Conservation (phyloP, 2,113 vertebrate species). For the Axis porcinus region DNA sequence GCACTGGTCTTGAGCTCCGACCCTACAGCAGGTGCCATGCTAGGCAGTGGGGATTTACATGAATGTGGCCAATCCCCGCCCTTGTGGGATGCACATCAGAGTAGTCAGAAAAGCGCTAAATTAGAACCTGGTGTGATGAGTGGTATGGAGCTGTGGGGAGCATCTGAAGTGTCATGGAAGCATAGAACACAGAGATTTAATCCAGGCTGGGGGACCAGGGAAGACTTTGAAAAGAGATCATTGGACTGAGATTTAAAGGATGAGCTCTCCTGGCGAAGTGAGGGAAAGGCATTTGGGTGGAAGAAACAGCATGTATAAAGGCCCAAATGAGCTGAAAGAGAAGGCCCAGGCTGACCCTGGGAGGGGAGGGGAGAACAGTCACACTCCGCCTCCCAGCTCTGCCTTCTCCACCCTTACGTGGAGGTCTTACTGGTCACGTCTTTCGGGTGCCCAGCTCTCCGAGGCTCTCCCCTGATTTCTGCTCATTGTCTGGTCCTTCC, state of each 20-base stretch:
- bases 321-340: neutral
- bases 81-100: neutral
- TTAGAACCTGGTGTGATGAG: neutral
- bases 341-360: neutral
- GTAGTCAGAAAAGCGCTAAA: neutral
- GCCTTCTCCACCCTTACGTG: neutral
- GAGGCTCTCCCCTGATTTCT: neutral
- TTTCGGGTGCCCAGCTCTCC: neutral
- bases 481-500: neutral
- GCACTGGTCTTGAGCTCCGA: neutral
- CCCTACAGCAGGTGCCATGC: neutral
- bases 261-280: neutral
- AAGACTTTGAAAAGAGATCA: neutral
- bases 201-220: neutral
- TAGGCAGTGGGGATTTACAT: neutral
- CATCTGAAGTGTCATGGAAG: neutral
- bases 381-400: neutral
- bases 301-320: neutral
- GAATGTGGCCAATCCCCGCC: neutral
- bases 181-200: neutral
- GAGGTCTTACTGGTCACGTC: neutral
- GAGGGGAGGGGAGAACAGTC: neutral
- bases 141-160: neutral
- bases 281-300: neutral
- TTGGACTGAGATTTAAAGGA: neutral